Conservation (phyloP, 2,888 invertebrate genomes). For the Drosophila neonasuta region DNA sequence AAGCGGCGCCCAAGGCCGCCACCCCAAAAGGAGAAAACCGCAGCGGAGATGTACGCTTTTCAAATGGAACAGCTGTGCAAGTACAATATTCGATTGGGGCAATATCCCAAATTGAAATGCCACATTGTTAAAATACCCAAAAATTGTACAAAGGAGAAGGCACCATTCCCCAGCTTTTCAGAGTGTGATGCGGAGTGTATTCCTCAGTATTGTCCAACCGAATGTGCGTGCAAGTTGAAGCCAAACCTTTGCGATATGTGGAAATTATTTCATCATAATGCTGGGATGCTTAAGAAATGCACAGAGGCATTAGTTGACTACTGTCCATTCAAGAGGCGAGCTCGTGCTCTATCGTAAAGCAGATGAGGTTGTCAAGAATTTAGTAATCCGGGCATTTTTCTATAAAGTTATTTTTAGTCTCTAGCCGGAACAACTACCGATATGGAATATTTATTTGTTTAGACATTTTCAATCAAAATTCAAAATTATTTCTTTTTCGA, state of each 20-base stretch:
- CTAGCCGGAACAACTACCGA: neutral
- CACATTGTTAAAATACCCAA: neutral
- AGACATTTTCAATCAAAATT: constrained; percentile 1
- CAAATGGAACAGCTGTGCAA: constrained; percentile 31
- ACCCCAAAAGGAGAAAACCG: neutral
- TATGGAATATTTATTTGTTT: neutral
- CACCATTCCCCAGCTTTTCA: constrained; percentile 57
- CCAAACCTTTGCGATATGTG: constrained; percentile 50
- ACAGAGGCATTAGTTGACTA: constrained; percentile 21
- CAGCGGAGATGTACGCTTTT: constrained; percentile 18
- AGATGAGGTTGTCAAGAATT: neutral
- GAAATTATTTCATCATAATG: constrained; percentile 12
- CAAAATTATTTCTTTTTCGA: constrained; percentile 13
- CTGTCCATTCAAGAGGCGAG: constrained; percentile 32
- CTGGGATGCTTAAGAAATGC: constrained; percentile 16
- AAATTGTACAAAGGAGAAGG: constrained; percentile 27
- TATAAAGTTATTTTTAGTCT: constrained; percentile 1
- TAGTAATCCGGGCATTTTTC: neutral
- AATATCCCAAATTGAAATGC: neutral
- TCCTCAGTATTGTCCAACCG: constrained; percentile 30
- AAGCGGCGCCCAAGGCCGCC: constrained; percentile 27
- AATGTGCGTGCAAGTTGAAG: constrained; percentile 40
- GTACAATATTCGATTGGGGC: neutral
- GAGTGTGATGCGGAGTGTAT: constrained; percentile 34
- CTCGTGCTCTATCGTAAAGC: constrained; percentile 3